Evolutionary conservation across 1,140 invertebrate genomes (phyloP), one percentile per base, ranked within the genome.

Genomic region (Microplitis mediator): DNA sequence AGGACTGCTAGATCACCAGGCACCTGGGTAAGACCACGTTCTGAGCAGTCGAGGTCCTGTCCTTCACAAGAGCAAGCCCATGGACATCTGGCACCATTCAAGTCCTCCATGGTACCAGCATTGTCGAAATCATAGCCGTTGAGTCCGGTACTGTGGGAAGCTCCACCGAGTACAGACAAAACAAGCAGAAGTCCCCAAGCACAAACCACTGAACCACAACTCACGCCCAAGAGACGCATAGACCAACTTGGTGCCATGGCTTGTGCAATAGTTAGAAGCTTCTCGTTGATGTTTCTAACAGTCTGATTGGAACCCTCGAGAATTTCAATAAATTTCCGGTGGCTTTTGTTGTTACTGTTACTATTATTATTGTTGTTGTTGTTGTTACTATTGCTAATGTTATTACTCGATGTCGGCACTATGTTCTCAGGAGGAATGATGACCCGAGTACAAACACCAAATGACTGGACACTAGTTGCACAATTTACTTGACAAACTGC

Each of bases 21-120:
- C 34, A 95, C 92, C 80, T 92, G 90, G n/a, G 91, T 91, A 50
- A 97, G 88, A 60, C 91, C 93, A 31, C 93, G 89, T 81, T 93
- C 92, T 52, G 93, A 93, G 84, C 95, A 97, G 82, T 96, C 93
- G 34, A 95, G 91, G 60, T 91, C 91, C 63, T 91, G 88, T 68
- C 91, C 91, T 69, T 90, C 89, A 84, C 95, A 97, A 76, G 91
- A 88, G 86, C 95, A 96, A 14, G 92, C 91, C 87, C 91, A 91
- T 4, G 95, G 95, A 86, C 95, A 97, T 51, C 86, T 86, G 63
- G 82, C 80, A 16, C 76, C 77, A 73, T 84, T 84, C 72, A 82
- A 78, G 68, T 84, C 82, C 36, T 83, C 83, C 69, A 80, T 74
- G n/a, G 67, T 77, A 14, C 76, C 80, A 23, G 74, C 79, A 68